Evolutionary conservation across 1,140 invertebrate species (phyloP).

Genomic region (Brachionus koreanus): DNA sequence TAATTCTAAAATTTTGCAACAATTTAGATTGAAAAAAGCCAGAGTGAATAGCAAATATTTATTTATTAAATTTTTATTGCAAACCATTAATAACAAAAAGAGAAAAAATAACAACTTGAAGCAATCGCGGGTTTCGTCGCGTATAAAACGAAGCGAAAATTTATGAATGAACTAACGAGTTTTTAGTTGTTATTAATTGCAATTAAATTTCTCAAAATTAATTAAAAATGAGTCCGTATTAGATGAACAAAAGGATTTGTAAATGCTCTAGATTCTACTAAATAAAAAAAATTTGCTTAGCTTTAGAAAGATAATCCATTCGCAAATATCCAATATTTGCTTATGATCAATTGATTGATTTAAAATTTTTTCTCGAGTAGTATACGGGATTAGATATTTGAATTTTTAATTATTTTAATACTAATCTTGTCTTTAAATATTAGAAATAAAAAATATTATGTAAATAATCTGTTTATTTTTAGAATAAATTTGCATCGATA

Average conservation of each 20-base stretch:
- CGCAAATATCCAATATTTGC: background rate
- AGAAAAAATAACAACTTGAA: background rate
- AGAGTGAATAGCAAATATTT: constrained; percentile 27
- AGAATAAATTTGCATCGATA: too few relatives aligned
- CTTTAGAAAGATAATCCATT: background rate
- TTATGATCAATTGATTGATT: background rate
- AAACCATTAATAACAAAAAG: constrained; percentile 19
- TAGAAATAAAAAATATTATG: too few relatives aligned
- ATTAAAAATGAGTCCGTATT: background rate
- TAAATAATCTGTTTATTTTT: too few relatives aligned
- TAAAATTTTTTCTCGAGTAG: background rate
- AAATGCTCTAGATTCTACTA: background rate
- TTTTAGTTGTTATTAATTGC: background rate
- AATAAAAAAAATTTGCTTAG: background rate
- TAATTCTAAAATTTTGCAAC: constrained; percentile 8
- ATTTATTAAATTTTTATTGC: constrained; percentile 35
- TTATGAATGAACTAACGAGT: background rate
- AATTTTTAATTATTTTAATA: background rate
- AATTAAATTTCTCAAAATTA: constrained; percentile 6
- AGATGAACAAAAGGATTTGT: background rate
- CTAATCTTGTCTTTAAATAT: background rate
- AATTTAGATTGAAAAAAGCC: background rate
- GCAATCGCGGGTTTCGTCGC: background rate
- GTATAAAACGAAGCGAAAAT: background rate
- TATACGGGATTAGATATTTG: background rate